These are phyloP conservation scores for Gryllus bimaculatus DNA, from an alignment of 1,140 invertebrate species.

Conservation along the genomic window DNA sequence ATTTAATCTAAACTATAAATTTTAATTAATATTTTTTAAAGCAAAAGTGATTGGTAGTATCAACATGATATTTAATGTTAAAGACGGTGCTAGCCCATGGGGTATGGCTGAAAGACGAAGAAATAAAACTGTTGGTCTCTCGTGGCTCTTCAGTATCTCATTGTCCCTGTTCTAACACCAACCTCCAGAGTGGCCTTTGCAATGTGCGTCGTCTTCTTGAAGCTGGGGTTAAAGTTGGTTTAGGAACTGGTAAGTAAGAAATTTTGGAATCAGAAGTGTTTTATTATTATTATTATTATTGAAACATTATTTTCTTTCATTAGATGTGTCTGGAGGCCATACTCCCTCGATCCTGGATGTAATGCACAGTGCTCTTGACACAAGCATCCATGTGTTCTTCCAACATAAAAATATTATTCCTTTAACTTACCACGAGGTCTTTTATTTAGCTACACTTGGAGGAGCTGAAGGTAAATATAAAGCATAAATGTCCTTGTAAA, in stretches of 20 bases:
- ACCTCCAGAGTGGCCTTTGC: slow-evolving; percentile 73
- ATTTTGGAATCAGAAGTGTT: slow-evolving; percentile 13
- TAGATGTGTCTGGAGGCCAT: slow-evolving; percentile 75
- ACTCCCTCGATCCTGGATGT: slow-evolving; percentile 64
- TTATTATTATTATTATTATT: slow-evolving; percentile 14
- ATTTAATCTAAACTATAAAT: too few relatives aligned
- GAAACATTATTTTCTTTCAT: slow-evolving; percentile 19
- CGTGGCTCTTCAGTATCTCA: slow-evolving; percentile 61
- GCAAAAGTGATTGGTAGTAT: too few relatives aligned
- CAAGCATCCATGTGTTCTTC: slow-evolving; percentile 56
- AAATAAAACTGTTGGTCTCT: slow-evolving; percentile 54
- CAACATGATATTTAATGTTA: too few relatives aligned
- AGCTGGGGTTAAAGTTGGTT: slow-evolving; percentile 60
- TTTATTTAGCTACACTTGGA: slow-evolving; percentile 76
- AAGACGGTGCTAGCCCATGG: slow-evolving; percentile 74
- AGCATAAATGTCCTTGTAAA: neutral
- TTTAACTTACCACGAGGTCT: slow-evolving; percentile 64
- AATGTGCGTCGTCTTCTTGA: slow-evolving; percentile 56
- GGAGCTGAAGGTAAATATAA: slow-evolving; percentile 59
- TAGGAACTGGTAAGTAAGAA: slow-evolving; percentile 64
- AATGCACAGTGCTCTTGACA: slow-evolving; percentile 59
- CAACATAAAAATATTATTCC: slow-evolving; percentile 39
- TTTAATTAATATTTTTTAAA: too few relatives aligned
- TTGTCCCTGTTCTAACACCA: slow-evolving; percentile 79
- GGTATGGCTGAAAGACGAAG: slow-evolving; percentile 59